phyloP scores from a whole-genome alignment of 2,888 invertebrate species.

The Catocala sponsa region DNA sequence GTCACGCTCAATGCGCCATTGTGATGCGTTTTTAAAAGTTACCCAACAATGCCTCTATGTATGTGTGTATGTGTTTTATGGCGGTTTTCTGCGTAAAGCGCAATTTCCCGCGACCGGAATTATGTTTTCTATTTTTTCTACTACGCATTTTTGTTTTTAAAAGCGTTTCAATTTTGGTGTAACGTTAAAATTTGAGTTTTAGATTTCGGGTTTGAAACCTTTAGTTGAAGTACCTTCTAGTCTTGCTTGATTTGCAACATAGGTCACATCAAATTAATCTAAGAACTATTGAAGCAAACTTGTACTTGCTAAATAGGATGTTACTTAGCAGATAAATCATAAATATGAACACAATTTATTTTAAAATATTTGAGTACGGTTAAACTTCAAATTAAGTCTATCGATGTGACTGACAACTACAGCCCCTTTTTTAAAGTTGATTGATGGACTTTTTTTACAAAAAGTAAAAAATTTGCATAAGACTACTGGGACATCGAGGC shows the following conservation, averaged over 20 bases:
- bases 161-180: constrained; percentile 37
- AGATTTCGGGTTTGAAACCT: neutral
- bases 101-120: constrained; percentile 53
- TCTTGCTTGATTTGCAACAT: too few species aligned
- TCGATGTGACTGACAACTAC: constrained; percentile 23
- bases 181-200: constrained; percentile 22
- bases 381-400: neutral
- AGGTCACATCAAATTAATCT: too few species aligned
- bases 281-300: too few species aligned
- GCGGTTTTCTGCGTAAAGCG: constrained; percentile 52
- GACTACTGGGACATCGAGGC: constrained; percentile 58
- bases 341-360: too few species aligned
- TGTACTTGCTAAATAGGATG: too few species aligned
- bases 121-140: constrained; percentile 32
- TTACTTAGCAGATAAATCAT: too few species aligned
- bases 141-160: constrained; percentile 24
- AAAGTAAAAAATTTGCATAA: constrained; percentile 75
- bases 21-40: constrained; percentile 64
- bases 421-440: constrained; percentile 44
- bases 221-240: too few species aligned
- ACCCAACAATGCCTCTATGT: constrained; percentile 74
- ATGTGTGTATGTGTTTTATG: constrained; percentile 50
- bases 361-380: too few species aligned
- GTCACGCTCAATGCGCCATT: constrained; percentile 53
- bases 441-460: constrained; percentile 60